Evolutionary conservation across 2,113 vertebrate genomes (phyloP).

Genomic region (Stomatorhinus ivindoensis): DNA sequence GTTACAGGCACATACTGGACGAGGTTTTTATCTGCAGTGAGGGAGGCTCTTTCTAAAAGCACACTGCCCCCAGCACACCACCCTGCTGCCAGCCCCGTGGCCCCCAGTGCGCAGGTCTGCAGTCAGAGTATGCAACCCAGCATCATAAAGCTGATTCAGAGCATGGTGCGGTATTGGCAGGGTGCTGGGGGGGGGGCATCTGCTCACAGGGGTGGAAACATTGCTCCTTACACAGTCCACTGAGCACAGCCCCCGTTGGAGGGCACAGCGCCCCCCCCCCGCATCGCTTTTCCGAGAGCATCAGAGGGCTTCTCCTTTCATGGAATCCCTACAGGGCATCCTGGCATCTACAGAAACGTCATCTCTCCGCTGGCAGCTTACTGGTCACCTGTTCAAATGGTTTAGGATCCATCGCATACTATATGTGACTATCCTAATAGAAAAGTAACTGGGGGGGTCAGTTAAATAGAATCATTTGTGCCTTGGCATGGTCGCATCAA

Average conservation of each 20-base stretch:
- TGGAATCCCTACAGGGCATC: background rate
- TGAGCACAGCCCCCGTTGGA: background rate
- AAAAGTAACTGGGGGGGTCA: background rate
- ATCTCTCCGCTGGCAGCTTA: background rate
- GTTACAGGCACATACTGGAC: background rate
- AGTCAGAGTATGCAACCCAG: background rate
- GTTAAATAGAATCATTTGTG: background rate
- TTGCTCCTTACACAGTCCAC: slow-evolving; percentile 28
- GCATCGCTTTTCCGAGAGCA: slow-evolving; percentile 12
- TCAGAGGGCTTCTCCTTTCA: background rate
- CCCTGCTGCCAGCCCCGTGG: background rate
- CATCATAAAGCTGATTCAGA: background rate
- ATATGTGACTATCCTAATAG: background rate
- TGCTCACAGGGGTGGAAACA: slow-evolving; percentile 37
- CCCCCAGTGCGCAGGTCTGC: background rate
- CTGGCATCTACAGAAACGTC: background rate
- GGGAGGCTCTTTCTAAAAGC: background rate
- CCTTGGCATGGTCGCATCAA: background rate
- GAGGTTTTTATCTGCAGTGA: background rate
- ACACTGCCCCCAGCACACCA: background rate
- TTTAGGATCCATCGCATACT: background rate
- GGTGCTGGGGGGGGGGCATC: background rate
- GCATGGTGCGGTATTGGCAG: background rate
- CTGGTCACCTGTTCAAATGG: background rate
- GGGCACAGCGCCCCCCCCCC: background rate